Evolutionary conservation across 37 sponge, comb jelly and placozoan genomes (phyloP).

Genomic region (Chondrosia reniformis): DNA sequence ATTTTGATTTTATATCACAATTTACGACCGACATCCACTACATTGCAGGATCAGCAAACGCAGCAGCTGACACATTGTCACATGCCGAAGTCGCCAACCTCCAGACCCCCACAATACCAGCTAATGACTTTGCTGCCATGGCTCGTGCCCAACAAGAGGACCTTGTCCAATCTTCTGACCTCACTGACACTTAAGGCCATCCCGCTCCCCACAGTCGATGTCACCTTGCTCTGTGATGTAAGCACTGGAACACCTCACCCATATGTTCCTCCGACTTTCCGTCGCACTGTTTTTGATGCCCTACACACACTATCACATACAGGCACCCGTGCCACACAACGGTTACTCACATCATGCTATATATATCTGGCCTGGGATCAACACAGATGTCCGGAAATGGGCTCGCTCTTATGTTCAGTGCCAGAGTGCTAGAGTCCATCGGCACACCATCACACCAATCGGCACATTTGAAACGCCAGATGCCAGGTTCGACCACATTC

Average conservation of each 20-base stretch:
- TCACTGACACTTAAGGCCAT: neutral
- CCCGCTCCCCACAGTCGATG: neutral
- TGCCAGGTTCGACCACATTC: constrained; percentile 36
- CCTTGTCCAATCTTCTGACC: neutral
- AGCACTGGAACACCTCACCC: constrained; percentile 28
- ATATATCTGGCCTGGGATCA: constrained; percentile 38
- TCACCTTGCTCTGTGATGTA: constrained; percentile 15
- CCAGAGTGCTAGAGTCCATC: constrained; percentile 36
- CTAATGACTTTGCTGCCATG: neutral
- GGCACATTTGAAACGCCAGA: constrained; percentile 23
- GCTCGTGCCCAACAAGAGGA: constrained; percentile 21
- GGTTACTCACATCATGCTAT: constrained; percentile 18
- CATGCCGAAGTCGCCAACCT: neutral
- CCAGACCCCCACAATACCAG: neutral
- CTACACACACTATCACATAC: constrained; percentile 41
- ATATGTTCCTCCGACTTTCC: constrained; percentile 18
- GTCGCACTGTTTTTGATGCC: constrained; percentile 17
- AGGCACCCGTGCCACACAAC: constrained; percentile 39
- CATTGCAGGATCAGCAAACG: constrained; percentile 4
- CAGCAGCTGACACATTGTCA: constrained; percentile 45
- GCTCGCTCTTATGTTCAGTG: constrained; percentile 33
- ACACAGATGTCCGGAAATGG: too few relatives aligned
- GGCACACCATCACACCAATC: constrained; percentile 40
- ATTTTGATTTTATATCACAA: constrained; percentile 22
- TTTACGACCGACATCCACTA: constrained; percentile 27